Evolutionary conservation across 2,797 vertebrate genomes (phyloP).

Genomic region (Meda fulgida): DNA sequence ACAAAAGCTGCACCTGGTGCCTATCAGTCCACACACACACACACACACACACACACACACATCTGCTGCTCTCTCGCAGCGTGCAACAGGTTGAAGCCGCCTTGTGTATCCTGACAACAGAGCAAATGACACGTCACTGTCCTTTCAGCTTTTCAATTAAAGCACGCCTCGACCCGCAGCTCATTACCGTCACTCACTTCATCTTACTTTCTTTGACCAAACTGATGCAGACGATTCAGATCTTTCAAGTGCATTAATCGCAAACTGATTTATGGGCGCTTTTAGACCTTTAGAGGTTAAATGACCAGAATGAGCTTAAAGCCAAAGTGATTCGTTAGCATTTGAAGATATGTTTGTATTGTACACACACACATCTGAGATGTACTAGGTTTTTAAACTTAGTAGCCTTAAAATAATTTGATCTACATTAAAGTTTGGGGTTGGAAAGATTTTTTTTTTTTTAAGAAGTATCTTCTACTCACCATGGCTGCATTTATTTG

Average conservation of each 20-base stretch:
- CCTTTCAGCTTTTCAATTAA: constrained; percentile 42
- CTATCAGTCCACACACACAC: constrained; percentile 74
- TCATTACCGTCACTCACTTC: constrained; percentile 30
- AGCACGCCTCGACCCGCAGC: constrained; percentile 41
- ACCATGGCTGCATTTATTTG: background rate
- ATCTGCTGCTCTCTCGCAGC: constrained; percentile 83
- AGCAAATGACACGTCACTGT: constrained; percentile 12
- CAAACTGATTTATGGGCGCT: background rate
- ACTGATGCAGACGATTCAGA: background rate
- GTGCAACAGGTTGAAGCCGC: constrained; percentile 55
- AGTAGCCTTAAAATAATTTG: background rate
- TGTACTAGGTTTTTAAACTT: background rate
- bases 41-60: constrained; percentile 75
- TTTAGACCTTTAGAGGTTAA: background rate
- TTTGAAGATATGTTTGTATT: background rate
- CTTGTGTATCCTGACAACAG: constrained; percentile 7
- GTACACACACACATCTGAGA: background rate
- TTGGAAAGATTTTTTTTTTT: too few relatives aligned
- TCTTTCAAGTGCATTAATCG: background rate
- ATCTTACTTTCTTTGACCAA: constrained; percentile 12
- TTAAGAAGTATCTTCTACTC: background rate
- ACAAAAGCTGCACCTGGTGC: constrained; percentile 98
- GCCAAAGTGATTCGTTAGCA: too few relatives aligned
- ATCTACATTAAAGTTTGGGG: background rate
- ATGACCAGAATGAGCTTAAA: too few relatives aligned